Conservation (phyloP, 2,888 invertebrate species). For the Trissolcus brochymenae region DNA sequence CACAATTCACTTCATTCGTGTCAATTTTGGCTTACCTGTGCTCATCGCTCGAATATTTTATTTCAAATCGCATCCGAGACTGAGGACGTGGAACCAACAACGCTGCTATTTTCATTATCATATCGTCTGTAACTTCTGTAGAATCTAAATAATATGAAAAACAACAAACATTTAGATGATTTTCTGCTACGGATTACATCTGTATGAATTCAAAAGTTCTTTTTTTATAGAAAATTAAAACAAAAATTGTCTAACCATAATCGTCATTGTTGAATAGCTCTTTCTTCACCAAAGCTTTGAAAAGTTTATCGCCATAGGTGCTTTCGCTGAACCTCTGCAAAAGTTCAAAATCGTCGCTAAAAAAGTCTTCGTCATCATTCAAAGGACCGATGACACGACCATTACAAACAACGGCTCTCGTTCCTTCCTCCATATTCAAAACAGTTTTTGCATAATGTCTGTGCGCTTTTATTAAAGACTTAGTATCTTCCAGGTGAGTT, state of each 20-base stretch:
- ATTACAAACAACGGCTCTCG: conserved; percentile 88
- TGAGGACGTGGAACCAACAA: conserved; percentile 85
- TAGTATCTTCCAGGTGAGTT: conserved; percentile 61
- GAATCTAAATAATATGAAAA: conserved; percentile 66
- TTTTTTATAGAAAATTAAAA: conserved; percentile 9
- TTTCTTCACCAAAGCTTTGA: conserved; percentile 80
- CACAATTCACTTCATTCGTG: background rate
- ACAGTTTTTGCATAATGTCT: conserved; percentile 84
- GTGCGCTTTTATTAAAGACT: conserved; percentile 73
- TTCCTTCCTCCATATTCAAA: conserved; percentile 82
- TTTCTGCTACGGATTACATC: too few relatives aligned
- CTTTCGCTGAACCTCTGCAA: conserved; percentile 87
- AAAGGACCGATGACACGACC: conserved; percentile 93
- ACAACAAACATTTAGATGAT: background rate
- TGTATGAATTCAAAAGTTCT: background rate
- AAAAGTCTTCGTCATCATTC: conserved; percentile 84
- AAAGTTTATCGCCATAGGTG: conserved; percentile 85
- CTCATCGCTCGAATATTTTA: conserved; percentile 81
- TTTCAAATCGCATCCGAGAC: conserved; percentile 83
- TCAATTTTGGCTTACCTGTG: conserved; percentile 75
- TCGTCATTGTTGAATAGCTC: conserved; percentile 77
- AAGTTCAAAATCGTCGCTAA: conserved; percentile 91
- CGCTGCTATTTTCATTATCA: conserved; percentile 87
- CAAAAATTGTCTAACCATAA: conserved; percentile 69
- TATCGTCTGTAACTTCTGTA: conserved; percentile 81